phyloP scores from a whole-genome alignment of 2,797 vertebrate genomes.

The Adrianichthys oophorus region DNA sequence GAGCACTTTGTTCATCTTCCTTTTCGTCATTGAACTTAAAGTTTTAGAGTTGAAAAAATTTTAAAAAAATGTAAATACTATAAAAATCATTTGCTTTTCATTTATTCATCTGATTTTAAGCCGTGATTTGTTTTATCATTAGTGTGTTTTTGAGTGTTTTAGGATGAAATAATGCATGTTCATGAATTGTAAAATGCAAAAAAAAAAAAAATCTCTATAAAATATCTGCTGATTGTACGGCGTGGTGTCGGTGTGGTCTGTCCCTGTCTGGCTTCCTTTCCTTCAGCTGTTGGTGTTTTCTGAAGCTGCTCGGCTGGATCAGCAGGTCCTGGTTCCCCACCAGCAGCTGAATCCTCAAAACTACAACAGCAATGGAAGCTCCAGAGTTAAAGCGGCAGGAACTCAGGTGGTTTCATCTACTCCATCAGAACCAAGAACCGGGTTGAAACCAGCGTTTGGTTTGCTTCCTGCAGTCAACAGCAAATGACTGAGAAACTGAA shows the following conservation, averaged over 20 bases:
- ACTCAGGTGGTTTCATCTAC: too few relatives aligned
- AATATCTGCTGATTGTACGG: conserved; percentile 77
- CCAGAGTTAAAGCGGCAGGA: too few relatives aligned
- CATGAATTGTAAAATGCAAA: conserved; percentile 86
- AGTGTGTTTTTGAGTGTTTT: conserved; percentile 75
- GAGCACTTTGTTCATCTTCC: conserved; percentile 62
- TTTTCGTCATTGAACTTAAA: conserved; percentile 51
- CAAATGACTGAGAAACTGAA: too few relatives aligned
- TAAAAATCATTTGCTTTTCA: conserved; percentile 75
- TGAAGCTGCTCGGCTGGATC: not conserved
- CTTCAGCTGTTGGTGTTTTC: rapidly evolving
- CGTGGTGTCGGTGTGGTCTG: conserved; percentile 48
- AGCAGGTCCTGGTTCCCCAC: conserved; percentile 19
- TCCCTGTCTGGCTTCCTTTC: not conserved
- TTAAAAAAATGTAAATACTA: conserved; percentile 76
- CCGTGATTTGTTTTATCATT: conserved; percentile 69
- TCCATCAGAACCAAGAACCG: not conserved
- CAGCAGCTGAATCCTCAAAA: not conserved
- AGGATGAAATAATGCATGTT: conserved; percentile 78
- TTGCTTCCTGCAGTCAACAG: too few relatives aligned
- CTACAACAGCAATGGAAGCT: too few relatives aligned
- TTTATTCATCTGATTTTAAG: conserved; percentile 66
- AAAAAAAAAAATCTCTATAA: conserved; percentile 66
- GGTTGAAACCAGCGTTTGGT: too few relatives aligned
- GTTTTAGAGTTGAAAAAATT: conserved; percentile 63